Conservation (phyloP, 1,140 invertebrate species). For the Goniozus legneri region DNA sequence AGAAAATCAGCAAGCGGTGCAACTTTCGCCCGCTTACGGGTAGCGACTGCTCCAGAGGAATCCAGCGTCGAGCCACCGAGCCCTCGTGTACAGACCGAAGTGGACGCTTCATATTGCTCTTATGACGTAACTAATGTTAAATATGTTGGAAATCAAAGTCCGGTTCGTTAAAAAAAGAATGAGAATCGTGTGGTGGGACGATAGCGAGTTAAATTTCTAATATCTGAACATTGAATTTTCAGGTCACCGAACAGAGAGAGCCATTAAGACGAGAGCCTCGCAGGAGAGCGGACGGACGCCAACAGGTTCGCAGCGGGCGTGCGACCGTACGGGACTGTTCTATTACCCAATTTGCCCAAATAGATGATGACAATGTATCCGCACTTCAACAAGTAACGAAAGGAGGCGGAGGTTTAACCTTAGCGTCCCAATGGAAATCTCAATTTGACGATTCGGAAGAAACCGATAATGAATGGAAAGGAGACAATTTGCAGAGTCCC, state of each 20-base stretch:
- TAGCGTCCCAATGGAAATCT: conserved; percentile 90
- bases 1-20: conserved; percentile 48
- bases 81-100: conserved; percentile 58
- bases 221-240: no score
- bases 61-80: conserved; percentile 53
- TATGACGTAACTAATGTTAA: conserved; percentile 50
- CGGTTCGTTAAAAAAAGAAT: conserved; percentile 37
- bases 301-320: conserved; percentile 44
- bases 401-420: conserved; percentile 71
- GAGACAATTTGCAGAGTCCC: conserved; percentile 70
- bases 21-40: conserved; percentile 47
- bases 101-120: conserved; percentile 60
- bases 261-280: conserved; percentile 49
- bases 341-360: conserved; percentile 86
- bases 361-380: conserved; percentile 90
- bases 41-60: conserved; percentile 40
- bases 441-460: conserved; percentile 93
- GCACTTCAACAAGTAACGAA: conserved; percentile 79
- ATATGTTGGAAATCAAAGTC: conserved; percentile 49
- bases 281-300: conserved; percentile 37
- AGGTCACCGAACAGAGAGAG: conserved; percentile 51
- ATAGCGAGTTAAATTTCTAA: not conserved
- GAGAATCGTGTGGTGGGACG: not conserved
- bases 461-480: conserved; percentile 90
- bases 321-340: conserved; percentile 56